Evolutionary conservation across 2,888 invertebrate genomes (phyloP), one percentile per base, ranked within the genome.

Genomic region (Sturmia bella): DNA sequence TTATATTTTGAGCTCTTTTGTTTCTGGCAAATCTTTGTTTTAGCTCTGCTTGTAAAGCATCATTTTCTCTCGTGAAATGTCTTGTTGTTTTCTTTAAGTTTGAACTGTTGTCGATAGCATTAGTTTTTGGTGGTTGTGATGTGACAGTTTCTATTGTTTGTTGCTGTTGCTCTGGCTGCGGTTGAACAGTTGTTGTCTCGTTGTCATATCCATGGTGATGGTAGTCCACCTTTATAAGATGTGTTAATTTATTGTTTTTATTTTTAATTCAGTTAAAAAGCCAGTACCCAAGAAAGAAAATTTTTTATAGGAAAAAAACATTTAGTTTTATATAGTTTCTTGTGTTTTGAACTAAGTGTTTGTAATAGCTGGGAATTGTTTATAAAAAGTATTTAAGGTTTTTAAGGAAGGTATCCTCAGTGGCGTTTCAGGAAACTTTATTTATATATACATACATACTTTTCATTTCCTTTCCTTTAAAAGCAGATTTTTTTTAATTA

Each of bases 11-110:
- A 19, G 76, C 7, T 19, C 48, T 70, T 79, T 56, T 54, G 39
- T 50, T 37, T 45, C 74, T 78, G 41, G 73, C 63, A 69, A 81
- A 73, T 63, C 77, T 76, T 77, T 84, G 80, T 75, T 85, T 82
- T 63, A 72, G 27, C 64, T 83, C 77, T 78, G 75, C 82, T 70
- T 80, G 70, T 66, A 83, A 69, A 68, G 84, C 84, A 70, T 59
- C 73, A 82, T 80, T 84, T 80, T 80, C 85, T 79, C 72, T 80
- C 50, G 77, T 78, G 70, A 83, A 80, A 78, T 80, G 27, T 39
- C 12, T 48, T 17, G 39, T 19, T 13, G 27, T n/a, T 63, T 52
- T 59, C 11, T 15, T 54, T 24, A 17, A 6, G 5, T 9, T 54
- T 2, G 68, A n/a, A 64, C 48, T 50, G 73, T 83, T 80, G 32